Evolutionary conservation across 2,113 vertebrate genomes (phyloP).

Genomic region (Micronycteris hirsuta): DNA sequence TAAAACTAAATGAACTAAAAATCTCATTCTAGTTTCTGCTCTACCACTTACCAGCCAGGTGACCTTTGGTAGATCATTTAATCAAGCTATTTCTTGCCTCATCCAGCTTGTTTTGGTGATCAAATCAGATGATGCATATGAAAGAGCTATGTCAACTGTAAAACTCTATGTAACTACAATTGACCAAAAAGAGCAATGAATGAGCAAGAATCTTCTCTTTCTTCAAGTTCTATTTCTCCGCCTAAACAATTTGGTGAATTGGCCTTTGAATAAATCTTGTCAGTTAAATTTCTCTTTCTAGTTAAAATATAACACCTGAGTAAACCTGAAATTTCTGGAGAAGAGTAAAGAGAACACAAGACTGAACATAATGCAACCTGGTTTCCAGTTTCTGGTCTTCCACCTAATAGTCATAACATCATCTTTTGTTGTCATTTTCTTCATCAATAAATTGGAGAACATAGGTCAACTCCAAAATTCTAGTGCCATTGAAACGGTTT

Average conservation of each 20-base stretch:
- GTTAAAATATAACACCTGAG: not conserved
- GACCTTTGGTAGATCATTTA: conserved; percentile 40
- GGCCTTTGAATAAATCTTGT: not conserved
- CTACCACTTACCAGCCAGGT: not conserved
- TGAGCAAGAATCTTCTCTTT: not conserved
- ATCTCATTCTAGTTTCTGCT: conserved; percentile 22
- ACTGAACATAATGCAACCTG: not conserved
- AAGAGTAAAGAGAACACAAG: not conserved
- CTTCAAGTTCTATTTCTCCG: not conserved
- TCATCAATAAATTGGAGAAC: not conserved
- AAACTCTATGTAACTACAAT: not conserved
- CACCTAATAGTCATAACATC: not conserved
- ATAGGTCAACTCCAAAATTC: not conserved
- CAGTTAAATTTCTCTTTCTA: not conserved
- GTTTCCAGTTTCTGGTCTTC: not conserved
- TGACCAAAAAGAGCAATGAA: not conserved
- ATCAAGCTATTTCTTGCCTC: conserved; percentile 39
- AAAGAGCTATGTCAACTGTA: conserved; percentile 38
- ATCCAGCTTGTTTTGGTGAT: not conserved
- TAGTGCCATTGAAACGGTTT: not conserved
- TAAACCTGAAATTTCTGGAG: conserved; percentile 13
- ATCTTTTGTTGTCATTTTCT: not conserved
- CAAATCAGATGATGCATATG: not conserved
- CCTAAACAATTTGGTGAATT: not conserved
- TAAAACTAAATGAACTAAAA: conserved; percentile 37